phyloP scores from a whole-genome alignment of 2,888 invertebrate species.

The Uropetala carovei region DNA sequence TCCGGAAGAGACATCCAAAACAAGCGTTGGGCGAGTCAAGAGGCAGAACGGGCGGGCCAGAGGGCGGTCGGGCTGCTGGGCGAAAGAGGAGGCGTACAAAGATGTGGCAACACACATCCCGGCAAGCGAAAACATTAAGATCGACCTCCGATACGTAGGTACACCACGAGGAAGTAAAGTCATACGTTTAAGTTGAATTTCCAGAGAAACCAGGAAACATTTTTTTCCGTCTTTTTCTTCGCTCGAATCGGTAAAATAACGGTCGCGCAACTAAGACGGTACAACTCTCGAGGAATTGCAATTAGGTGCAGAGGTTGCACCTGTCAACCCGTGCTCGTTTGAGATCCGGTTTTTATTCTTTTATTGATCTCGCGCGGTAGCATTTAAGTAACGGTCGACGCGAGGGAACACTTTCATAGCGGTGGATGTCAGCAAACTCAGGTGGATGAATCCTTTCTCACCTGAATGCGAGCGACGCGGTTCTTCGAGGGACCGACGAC shows the following conservation, averaged over 20 bases:
- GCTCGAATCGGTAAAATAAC: not conserved
- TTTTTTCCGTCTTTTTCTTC: not conserved
- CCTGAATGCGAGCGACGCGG: not conserved
- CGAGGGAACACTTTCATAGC: not conserved
- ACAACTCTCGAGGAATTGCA: not conserved
- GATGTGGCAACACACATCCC: too few species aligned
- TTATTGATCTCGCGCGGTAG: not conserved
- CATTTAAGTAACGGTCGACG: conserved; percentile 15
- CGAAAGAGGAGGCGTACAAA: not conserved
- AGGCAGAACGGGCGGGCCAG: not conserved
- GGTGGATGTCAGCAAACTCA: not conserved
- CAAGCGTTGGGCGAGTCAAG: not conserved
- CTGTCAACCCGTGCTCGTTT: not conserved
- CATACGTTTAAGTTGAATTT: not conserved
- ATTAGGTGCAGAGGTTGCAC: conserved; percentile 5
- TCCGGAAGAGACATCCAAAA: not conserved
- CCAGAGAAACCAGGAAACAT: not conserved
- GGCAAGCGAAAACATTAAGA: not conserved
- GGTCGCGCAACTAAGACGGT: not conserved
- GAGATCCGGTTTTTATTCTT: not conserved
- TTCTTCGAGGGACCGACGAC: not conserved
- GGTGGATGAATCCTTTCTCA: too few species aligned
- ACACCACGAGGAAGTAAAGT: not conserved
- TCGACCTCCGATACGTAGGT: not conserved
- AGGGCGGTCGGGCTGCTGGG: too few species aligned